Evolutionary conservation across 2,888 invertebrate genomes (phyloP).

Genomic region (Tinea pellionella): DNA sequence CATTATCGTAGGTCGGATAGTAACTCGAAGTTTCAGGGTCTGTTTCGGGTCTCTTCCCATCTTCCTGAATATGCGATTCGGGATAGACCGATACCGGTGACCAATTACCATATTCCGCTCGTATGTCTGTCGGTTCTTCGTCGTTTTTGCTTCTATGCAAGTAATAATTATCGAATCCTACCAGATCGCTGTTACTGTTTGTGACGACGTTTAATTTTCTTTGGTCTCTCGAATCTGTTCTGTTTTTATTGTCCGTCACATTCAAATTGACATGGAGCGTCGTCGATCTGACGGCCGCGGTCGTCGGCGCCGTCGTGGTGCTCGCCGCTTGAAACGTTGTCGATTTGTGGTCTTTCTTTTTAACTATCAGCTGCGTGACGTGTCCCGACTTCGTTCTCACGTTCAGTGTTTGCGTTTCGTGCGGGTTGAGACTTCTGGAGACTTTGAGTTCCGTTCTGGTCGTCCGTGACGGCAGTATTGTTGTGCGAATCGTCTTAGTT

Average conservation of each 20-base stretch:
- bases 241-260: constrained; percentile 46
- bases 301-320: constrained; percentile 40
- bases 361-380: constrained; percentile 81
- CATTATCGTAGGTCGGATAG: constrained; percentile 59
- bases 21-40: constrained; percentile 55
- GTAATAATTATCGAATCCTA: constrained; percentile 57
- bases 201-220: constrained; percentile 51
- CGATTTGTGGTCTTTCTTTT: constrained; percentile 73
- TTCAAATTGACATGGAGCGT: constrained; percentile 32
- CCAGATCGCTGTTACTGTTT: constrained; percentile 51
- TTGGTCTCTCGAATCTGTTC: constrained; percentile 50
- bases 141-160: constrained; percentile 47
- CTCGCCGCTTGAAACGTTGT: constrained; percentile 31
- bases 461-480: constrained; percentile 67
- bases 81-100: constrained; percentile 63
- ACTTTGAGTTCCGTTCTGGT: constrained; percentile 82
- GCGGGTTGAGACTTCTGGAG: constrained; percentile 80
- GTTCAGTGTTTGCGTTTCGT: constrained; percentile 80
- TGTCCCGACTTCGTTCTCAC: constrained; percentile 82
- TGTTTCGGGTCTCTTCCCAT: constrained; percentile 45
- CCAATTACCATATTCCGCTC: constrained; percentile 66
- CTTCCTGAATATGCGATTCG: constrained; percentile 56
- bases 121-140: constrained; percentile 54
- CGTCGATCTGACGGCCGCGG: constrained; percentile 35
- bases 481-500: constrained; percentile 48